Evolutionary conservation across 2,888 invertebrate genomes (phyloP).

Genomic region (Carterocephalus palaemon): DNA sequence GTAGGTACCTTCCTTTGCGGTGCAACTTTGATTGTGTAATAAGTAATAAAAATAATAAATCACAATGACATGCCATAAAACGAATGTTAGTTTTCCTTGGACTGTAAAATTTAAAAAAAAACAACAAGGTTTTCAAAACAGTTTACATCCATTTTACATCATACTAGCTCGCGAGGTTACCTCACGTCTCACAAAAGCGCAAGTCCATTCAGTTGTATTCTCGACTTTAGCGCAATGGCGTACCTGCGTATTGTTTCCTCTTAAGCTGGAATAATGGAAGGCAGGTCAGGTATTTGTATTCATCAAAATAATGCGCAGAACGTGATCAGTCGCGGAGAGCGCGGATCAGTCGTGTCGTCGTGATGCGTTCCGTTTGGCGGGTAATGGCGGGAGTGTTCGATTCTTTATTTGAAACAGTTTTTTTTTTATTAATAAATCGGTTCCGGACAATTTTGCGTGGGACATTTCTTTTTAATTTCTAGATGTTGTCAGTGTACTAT

Average conservation of each 20-base stretch:
- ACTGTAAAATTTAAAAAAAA: too few species aligned
- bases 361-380: conserved; percentile 54
- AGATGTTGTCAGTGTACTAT: too few species aligned
- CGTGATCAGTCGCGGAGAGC: conserved; percentile 61
- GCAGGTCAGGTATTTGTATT: conserved; percentile 41
- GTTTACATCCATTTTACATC: conserved; percentile 12
- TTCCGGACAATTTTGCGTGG: conserved; percentile 33
- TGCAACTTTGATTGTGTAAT: too few species aligned
- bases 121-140: conserved; percentile 9
- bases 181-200: conserved; percentile 13
- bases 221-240: conserved; percentile 13
- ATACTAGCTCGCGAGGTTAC: conserved; percentile 8
- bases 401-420: conserved; percentile 49
- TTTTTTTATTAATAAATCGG: conserved; percentile 63
- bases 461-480: too few species aligned
- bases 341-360: conserved; percentile 62
- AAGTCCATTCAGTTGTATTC: conserved; percentile 14
- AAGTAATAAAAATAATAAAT: too few species aligned
- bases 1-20: too few species aligned
- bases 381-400: conserved; percentile 47
- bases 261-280: conserved; percentile 13
- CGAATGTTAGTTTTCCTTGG: too few species aligned
- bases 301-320: conserved; percentile 69
- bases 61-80: too few species aligned
- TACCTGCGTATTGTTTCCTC: conserved; percentile 16